These are phyloP conservation scores for Amaurobius ferox DNA, from an alignment of 2,888 invertebrate genomes.

Conservation along the genomic window DNA sequence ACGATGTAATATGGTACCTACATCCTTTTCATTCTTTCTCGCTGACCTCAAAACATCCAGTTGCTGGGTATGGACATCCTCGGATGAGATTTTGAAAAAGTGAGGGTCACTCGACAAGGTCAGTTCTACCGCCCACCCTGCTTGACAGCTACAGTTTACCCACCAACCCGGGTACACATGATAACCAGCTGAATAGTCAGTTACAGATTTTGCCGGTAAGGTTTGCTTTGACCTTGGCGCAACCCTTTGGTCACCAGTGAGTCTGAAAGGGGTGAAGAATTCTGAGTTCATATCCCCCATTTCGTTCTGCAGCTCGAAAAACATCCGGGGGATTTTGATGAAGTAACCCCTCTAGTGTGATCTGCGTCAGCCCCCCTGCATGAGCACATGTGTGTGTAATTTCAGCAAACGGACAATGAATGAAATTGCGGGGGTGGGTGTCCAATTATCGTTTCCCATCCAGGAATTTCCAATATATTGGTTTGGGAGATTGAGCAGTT, in stretches of 20 bases:
- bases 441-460: not conserved
- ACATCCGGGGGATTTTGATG: conserved; percentile 13
- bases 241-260: conserved; percentile 3
- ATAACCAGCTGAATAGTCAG: not conserved
- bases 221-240: not conserved
- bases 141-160: no score
- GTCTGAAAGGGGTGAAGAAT: not conserved
- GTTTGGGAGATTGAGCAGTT: no score
- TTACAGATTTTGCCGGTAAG: not conserved
- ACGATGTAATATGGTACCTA: not conserved
- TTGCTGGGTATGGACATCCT: no score
- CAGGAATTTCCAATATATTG: no score
- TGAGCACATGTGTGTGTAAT: conserved; percentile 10
- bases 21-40: no score
- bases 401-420: not conserved
- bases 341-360: not conserved
- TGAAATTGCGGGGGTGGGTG: not conserved
- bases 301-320: not conserved
- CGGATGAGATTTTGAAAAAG: no score
- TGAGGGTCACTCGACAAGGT: no score
- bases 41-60: no score
- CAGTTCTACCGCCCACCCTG: no score
- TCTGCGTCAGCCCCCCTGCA: not conserved
- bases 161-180: not conserved
- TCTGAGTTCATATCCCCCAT: no score